phyloP scores from a whole-genome alignment of 2,113 vertebrate genomes.

The Phrynosoma platyrhinos region DNA sequence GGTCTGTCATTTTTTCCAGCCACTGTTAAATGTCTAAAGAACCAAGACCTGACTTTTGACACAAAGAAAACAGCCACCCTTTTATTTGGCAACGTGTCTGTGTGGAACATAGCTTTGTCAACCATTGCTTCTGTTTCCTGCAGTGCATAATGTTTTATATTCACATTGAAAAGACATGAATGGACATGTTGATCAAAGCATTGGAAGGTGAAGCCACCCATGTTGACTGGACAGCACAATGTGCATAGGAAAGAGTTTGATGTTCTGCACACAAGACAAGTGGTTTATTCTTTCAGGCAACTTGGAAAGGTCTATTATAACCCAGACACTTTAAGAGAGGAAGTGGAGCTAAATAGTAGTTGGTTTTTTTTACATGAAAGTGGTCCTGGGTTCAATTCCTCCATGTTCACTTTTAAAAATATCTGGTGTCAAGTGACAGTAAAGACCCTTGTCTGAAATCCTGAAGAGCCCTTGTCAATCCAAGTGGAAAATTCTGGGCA shows the following conservation, averaged over 20 bases:
- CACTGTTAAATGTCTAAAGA: conserved; percentile 32
- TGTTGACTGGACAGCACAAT: neutral
- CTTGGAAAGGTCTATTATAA: neutral
- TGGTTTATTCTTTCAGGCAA: conserved; percentile 45
- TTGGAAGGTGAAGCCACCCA: conserved; percentile 32
- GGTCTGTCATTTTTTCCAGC: conserved; percentile 33
- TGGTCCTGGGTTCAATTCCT: neutral
- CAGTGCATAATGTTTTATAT: neutral
- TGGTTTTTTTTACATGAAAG: neutral
- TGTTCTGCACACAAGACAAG: conserved; percentile 14
- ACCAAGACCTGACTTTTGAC: conserved; percentile 15
- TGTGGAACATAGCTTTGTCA: conserved; percentile 3
- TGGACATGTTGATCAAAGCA: conserved; percentile 28
- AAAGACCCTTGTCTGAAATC: neutral
- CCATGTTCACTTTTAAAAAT: neutral
- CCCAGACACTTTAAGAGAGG: neutral
- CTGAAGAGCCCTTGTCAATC: neutral
- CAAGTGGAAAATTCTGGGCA: too few species aligned
- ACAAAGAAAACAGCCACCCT: neutral
- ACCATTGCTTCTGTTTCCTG: conserved; percentile 30
- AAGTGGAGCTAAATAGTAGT: neutral
- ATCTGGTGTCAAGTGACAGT: neutral
- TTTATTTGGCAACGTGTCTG: conserved; percentile 30
- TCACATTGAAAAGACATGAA: neutral
- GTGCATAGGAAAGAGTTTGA: conserved; percentile 17